Evolutionary conservation across 2,888 invertebrate species (phyloP).

Genomic region (Rotaria magnacalcarata): DNA sequence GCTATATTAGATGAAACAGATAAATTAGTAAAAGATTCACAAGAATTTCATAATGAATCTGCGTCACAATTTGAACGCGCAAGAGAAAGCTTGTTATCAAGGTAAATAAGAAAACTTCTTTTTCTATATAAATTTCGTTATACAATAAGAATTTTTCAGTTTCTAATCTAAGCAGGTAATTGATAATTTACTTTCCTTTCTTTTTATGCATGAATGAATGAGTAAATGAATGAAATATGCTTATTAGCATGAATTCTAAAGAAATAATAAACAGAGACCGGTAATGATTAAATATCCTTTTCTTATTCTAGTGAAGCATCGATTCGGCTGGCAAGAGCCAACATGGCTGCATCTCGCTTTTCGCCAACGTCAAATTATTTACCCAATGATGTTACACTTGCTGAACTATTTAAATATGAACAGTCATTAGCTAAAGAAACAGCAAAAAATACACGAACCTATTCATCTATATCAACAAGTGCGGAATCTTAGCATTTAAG

Average conservation of each 20-base stretch:
- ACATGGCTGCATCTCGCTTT: not conserved
- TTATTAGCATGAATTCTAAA: not conserved
- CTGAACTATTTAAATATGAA: constrained; percentile 16
- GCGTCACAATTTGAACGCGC: constrained; percentile 36
- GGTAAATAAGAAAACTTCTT: not conserved
- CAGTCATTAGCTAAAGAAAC: constrained; percentile 16
- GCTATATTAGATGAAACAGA: constrained; percentile 35
- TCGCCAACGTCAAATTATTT: not conserved
- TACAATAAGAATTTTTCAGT: not conserved
- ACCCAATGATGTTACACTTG: not conserved
- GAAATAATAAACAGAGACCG: not conserved
- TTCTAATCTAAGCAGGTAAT: not conserved
- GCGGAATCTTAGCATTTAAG: constrained; percentile 1
- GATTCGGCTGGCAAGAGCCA: not conserved
- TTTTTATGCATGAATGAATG: not conserved
- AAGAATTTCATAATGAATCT: constrained; percentile 27
- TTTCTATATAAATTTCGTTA: not conserved
- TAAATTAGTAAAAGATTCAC: constrained; percentile 32
- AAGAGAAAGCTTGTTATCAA: constrained; percentile 33
- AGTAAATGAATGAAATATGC: not conserved
- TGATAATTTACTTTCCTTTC: not conserved
- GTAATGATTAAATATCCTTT: not conserved
- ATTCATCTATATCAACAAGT: not conserved
- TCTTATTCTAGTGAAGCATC: constrained; percentile 2
- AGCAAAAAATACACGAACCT: not conserved